Base-by-base conservation (phyloP, 2,888 invertebrate genomes). In the Catocala fraxini region DNA sequence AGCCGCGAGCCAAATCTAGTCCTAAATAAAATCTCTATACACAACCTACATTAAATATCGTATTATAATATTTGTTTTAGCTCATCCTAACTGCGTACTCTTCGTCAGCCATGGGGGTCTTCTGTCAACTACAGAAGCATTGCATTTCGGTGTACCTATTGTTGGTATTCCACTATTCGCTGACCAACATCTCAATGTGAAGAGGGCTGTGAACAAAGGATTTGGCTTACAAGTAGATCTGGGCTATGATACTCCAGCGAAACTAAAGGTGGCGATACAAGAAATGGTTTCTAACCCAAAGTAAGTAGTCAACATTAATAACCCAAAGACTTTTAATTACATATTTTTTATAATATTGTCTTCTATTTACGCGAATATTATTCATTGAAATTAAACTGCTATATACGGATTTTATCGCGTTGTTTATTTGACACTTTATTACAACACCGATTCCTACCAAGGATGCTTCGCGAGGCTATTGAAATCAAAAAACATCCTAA, bases 21-120 rank as follows among this genome's bases (percentile, higher is more conserved):
- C 25, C 25, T 25, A 3, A 25, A 25, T 25, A 25, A 25, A 25
- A 25, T 25, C 0, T 25, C 3, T 25, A 25, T 25, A 25, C 4
- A 25, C 4, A 25, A 25, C 25, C 25, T 25, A 25, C 25, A 4
- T 25, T 15, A 0, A 25, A 25, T 25, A 25, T 25, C n/a, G n/a
- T n/a, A n/a, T n/a, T n/a, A 35, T 12, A 12, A 6, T 45, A 6
- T 42, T 51, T 46, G 12, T 42, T 82, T 75, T n/a, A 89, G 89
- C 84, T n/a, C 89, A 90, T 62, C 82, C 82, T 1, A 89, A 89
- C 55, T 85, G 85, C 58, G 52, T 79, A 0, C 66, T 90, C 0
- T 89, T 89, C 53, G 84, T 89, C 49, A 84, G 87, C 0, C 87
- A 89, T 7, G 88, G 89, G 2, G 88, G 89, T 33, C 77, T 83